Evolutionary conservation across 2,888 invertebrate species (phyloP).

Genomic region (Amblyjoppa proteus): DNA sequence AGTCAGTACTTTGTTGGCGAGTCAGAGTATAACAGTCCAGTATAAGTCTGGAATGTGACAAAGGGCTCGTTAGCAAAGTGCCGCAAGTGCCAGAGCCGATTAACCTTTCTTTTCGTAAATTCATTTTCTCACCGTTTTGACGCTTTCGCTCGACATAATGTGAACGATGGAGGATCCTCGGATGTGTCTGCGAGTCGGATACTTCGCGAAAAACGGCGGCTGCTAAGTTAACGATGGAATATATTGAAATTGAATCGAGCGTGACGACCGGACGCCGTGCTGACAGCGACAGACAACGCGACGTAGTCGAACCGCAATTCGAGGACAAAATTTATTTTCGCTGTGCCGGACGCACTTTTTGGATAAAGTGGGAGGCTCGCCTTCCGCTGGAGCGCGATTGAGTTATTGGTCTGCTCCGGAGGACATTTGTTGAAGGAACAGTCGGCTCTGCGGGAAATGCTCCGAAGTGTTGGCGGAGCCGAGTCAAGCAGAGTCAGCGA

Average conservation of each 20-base stretch:
- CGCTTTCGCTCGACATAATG: slow-evolving; percentile 82
- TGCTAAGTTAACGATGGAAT: background rate
- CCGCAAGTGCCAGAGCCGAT: background rate
- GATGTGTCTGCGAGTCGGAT: background rate
- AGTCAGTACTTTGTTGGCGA: background rate
- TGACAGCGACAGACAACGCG: slow-evolving; percentile 63
- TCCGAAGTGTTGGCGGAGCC: slow-evolving; percentile 1
- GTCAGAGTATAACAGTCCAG: background rate
- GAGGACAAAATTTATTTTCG: slow-evolving; percentile 57
- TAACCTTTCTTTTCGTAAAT: slow-evolving; percentile 19
- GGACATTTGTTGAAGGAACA: slow-evolving; percentile 33
- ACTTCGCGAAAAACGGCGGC: background rate
- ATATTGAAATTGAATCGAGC: slow-evolving; percentile 8
- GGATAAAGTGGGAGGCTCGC: slow-evolving; percentile 22
- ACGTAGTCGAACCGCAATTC: slow-evolving; percentile 19
- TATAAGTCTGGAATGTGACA: slow-evolving; percentile 5
- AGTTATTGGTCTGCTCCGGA: slow-evolving; percentile 43
- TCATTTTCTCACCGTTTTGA: slow-evolving; percentile 80
- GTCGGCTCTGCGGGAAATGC: slow-evolving; percentile 37
- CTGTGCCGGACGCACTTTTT: slow-evolving; percentile 24
- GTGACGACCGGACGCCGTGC: slow-evolving; percentile 64
- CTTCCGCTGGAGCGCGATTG: slow-evolving; percentile 41
- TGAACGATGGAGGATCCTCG: slow-evolving; percentile 2
- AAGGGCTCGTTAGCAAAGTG: slow-evolving; percentile 30
- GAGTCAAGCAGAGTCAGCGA: slow-evolving; percentile 19